These are phyloP conservation scores for Pseudopleuronectes americanus DNA, from an alignment of 2,797 vertebrate genomes.

Conservation along the genomic window DNA sequence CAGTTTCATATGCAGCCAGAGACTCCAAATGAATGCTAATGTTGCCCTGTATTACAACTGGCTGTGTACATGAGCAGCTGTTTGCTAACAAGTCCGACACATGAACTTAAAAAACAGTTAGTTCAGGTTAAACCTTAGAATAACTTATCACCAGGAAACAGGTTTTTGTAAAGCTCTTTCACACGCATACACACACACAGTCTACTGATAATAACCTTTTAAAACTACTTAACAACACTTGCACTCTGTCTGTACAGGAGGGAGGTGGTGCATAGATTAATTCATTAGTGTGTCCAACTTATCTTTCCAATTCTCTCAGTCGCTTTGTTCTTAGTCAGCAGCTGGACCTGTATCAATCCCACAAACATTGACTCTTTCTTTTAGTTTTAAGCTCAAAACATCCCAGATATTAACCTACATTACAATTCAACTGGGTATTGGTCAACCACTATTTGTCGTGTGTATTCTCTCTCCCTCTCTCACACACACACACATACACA, in stretches of 20 bases:
- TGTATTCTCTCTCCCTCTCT: not conserved
- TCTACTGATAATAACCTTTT: no score
- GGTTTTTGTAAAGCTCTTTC: not conserved
- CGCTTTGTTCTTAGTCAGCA: constrained; percentile 12
- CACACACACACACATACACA: constrained; percentile 11
- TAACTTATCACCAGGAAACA: no score
- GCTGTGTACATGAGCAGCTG: no score
- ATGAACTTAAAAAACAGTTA: not conserved
- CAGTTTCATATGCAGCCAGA: not conserved
- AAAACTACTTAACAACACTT: no score
- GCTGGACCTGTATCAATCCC: not conserved
- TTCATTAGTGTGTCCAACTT: not conserved
- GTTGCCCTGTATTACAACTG: not conserved
- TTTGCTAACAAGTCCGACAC: not conserved
- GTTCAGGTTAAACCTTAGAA: no score
- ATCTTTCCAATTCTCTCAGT: constrained; percentile 7
- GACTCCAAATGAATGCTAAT: constrained; percentile 2
- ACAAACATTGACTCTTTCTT: constrained; percentile 1
- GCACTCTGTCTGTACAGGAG: no score
- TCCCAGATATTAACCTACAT: not conserved
- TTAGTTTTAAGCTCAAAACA: not conserved
- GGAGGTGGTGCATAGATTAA: no score
- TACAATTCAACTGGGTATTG: not conserved
- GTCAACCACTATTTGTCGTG: constrained; percentile 4
- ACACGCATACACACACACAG: not conserved